Evolutionary conservation across 2,888 invertebrate species (phyloP).

Genomic region (Cerastoderma edule): DNA sequence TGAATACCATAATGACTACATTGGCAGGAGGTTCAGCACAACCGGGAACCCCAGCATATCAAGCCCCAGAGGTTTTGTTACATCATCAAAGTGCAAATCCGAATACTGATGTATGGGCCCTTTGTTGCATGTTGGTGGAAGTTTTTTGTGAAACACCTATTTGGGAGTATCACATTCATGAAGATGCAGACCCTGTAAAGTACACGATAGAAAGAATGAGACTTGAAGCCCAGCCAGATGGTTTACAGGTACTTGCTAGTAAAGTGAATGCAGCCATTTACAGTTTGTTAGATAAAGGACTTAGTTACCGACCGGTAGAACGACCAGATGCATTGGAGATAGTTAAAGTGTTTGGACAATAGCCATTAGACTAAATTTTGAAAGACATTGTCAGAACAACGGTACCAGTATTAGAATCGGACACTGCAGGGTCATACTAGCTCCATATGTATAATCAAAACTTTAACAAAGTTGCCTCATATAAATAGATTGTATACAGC

Average conservation of each 20-base stretch:
- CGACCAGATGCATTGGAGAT: constrained; percentile 38
- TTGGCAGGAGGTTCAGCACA: constrained; percentile 13
- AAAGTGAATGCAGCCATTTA: background rate
- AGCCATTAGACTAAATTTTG: too few relatives aligned
- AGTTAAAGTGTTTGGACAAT: too few relatives aligned
- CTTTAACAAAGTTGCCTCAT: too few relatives aligned
- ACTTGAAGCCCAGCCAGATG: constrained; percentile 32
- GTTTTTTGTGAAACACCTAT: constrained; percentile 22
- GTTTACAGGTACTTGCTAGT: constrained; percentile 1
- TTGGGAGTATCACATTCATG: too few relatives aligned
- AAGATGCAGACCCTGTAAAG: constrained; percentile 9
- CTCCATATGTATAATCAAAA: too few relatives aligned
- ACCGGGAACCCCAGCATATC: constrained; percentile 47
- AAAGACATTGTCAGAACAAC: too few relatives aligned
- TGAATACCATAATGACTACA: constrained; percentile 39
- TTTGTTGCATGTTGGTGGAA: constrained; percentile 32
- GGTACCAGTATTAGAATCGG: too few relatives aligned
- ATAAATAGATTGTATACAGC: too few relatives aligned
- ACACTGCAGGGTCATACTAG: too few relatives aligned
- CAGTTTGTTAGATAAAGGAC: constrained; percentile 13
- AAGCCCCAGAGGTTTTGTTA: constrained; percentile 42
- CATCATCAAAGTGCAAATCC: constrained; percentile 10
- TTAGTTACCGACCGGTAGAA: constrained; percentile 24
- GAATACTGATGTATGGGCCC: constrained; percentile 40
- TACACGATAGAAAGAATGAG: constrained; percentile 30